Conservation (phyloP, 2,888 invertebrate genomes). For the Leptopilina syphax region DNA sequence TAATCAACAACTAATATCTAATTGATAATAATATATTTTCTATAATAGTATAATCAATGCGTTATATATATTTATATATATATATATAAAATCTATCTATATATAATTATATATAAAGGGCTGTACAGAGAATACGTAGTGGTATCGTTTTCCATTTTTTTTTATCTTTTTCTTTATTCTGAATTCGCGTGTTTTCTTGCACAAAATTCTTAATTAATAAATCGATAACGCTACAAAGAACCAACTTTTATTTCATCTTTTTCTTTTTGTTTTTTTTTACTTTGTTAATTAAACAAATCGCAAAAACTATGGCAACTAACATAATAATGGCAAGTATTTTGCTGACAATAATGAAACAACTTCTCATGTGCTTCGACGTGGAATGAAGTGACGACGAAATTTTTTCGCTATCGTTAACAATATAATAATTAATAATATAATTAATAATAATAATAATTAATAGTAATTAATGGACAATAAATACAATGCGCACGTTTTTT, state of each 20-base stretch:
- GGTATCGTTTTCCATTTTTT: conserved; percentile 64
- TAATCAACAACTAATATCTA: conserved; percentile 65
- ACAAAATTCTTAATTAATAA: conserved; percentile 59
- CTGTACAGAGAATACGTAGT: conserved; percentile 74
- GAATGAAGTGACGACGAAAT: conserved; percentile 58
- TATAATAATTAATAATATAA: conserved; percentile 43
- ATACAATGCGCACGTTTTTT: conserved; percentile 35
- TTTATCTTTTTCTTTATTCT: conserved; percentile 55
- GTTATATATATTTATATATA: conserved; percentile 65
- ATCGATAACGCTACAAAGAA: conserved; percentile 41
- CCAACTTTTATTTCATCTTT: conserved; percentile 22
- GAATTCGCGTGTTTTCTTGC: conserved; percentile 54
- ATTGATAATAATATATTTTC: conserved; percentile 74
- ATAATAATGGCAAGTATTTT: conserved; percentile 73
- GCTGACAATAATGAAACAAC: conserved; percentile 51
- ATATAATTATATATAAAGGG: conserved; percentile 65
- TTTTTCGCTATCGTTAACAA: conserved; percentile 42
- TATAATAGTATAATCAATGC: conserved; percentile 73
- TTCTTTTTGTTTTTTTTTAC: too few species aligned
- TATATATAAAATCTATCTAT: conserved; percentile 49
- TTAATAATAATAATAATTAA: conserved; percentile 49
- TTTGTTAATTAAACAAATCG: conserved; percentile 57
- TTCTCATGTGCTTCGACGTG: conserved; percentile 48
- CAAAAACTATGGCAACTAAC: conserved; percentile 72
- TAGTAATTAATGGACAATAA: conserved; percentile 39